Evolutionary conservation across 2,888 invertebrate species (phyloP).

Genomic region (Busseola fusca): DNA sequence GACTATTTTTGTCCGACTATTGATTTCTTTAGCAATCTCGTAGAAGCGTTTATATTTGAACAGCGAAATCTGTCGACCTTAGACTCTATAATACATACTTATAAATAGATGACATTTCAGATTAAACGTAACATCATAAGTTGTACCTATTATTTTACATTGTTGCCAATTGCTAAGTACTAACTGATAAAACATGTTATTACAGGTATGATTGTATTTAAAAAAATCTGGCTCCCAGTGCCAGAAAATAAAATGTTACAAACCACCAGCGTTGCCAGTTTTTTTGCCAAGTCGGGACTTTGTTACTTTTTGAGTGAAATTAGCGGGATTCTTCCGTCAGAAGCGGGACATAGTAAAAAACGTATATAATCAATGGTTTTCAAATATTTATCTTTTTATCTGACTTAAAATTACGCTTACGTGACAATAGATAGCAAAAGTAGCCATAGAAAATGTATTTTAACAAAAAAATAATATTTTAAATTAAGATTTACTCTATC

Average conservation of each 20-base stretch:
- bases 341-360: too few species aligned
- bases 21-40: slow-evolving; percentile 27
- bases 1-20: slow-evolving; percentile 27
- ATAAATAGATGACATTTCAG: slow-evolving; percentile 48
- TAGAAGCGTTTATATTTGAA: slow-evolving; percentile 10
- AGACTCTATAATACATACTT: slow-evolving; percentile 41
- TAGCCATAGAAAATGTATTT: too few species aligned
- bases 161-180: not conserved
- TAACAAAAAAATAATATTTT: too few species aligned
- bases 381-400: too few species aligned
- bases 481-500: too few species aligned
- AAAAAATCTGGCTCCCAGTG: not conserved
- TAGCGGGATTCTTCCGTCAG: too few species aligned
- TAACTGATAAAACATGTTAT: not conserved
- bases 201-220: not conserved
- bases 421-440: too few species aligned
- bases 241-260: not conserved
- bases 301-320: too few species aligned
- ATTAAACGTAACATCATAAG: slow-evolving; percentile 11
- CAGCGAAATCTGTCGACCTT: slow-evolving; percentile 46
- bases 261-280: too few species aligned
- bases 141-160: slow-evolving; percentile 6
- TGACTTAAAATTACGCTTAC: too few species aligned
- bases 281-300: too few species aligned
- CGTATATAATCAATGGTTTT: too few species aligned